A percentile compares a stretch with the other conserved stretches of the same genome.
These are phyloP conservation scores for Coleophora flavipennella DNA, from an alignment of 2,888 invertebrate genomes.

Conservation along the genomic window DNA sequence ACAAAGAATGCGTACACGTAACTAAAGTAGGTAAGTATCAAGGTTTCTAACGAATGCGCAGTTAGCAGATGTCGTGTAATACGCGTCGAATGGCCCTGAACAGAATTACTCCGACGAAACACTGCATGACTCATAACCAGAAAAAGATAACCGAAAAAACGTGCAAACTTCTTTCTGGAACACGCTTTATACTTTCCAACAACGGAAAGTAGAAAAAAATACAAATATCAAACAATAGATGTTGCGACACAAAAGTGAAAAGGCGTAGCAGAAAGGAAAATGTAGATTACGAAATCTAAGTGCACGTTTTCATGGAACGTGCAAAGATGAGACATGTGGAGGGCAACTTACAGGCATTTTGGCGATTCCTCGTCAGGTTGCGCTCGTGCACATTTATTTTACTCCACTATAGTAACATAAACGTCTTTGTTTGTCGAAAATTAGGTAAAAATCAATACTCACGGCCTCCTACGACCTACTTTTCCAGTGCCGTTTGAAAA, in stretches of 20 bases:
- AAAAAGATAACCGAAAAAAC: slow-evolving; percentile 4
- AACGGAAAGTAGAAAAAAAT: too few species aligned
- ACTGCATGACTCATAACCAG: slow-evolving; percentile 22
- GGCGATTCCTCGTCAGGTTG: slow-evolving; percentile 23
- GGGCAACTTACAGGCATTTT: slow-evolving; percentile 58
- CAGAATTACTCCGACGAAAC: slow-evolving; percentile 10
- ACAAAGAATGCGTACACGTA: too few species aligned
- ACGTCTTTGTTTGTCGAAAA: slow-evolving; percentile 46
- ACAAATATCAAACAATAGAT: too few species aligned
- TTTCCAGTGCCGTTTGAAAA: slow-evolving; percentile 38
- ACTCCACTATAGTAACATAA: slow-evolving; percentile 25
- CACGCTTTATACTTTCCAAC: not conserved
- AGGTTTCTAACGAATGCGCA: slow-evolving; percentile 14
- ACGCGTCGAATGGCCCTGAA: slow-evolving; percentile 17
- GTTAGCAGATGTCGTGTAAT: slow-evolving; percentile 8
- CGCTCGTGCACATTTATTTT: slow-evolving; percentile 31
- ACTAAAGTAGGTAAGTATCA: slow-evolving; percentile 1
- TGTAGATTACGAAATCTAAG: slow-evolving; percentile 14
- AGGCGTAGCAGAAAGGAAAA: slow-evolving; percentile 1
- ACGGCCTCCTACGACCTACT: slow-evolving; percentile 61
- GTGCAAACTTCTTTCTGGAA: not conserved
- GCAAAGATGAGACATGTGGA: too few species aligned
- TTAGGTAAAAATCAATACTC: slow-evolving; percentile 57
- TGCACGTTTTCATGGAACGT: slow-evolving; percentile 7
- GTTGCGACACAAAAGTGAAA: not conserved